Evolutionary conservation across 2,888 invertebrate genomes (phyloP), one percentile per base, ranked within the genome.

Genomic region (Acleris cristana): DNA sequence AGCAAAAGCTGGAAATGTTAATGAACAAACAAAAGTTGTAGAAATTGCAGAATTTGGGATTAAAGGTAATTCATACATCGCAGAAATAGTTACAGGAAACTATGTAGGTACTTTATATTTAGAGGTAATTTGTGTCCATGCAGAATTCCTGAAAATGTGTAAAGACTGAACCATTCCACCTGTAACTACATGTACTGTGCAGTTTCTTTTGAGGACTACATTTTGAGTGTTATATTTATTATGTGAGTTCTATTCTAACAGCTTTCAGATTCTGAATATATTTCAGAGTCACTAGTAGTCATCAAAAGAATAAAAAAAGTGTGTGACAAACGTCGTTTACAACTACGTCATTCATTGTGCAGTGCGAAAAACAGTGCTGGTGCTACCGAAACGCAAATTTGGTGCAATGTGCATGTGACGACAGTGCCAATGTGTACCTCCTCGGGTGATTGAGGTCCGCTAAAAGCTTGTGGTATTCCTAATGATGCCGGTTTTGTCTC

Each of bases 351-450:
- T 63, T 60, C 65, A 54, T 45, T 34, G 67, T 67, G 67, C 67
- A 19, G 67, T 67, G 63, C 67, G 52, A 61, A 66, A 67, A 67
- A 57, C 59, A 51, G 59, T 60, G 59, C 59, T 60, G 51, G 63
- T 67, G 63, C 67, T 57, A 34, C 48, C 58, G 54, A 67, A 65
- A 67, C 63, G 67, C 62, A 67, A 63, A 67, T 67, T 67, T 67
- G 49, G 67, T 67, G 67, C 67, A 67, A 62, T 56, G 72, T 73
- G 71, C 72, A 62, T 64, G 66, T 70, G 71, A 64, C 58, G 59
- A 34, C 70, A 71, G 79, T 82, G 82, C 82, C 78, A 78, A 80
- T 77, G 77, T 85, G 80, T 92, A 92, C 91, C 92, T 92, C 91
- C 71, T 89, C 86, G 75, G 82, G 77, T 73, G 77, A 76, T 79